Conservation (phyloP, 2,797 vertebrate species). For the Hafferia zeledoni region DNA sequence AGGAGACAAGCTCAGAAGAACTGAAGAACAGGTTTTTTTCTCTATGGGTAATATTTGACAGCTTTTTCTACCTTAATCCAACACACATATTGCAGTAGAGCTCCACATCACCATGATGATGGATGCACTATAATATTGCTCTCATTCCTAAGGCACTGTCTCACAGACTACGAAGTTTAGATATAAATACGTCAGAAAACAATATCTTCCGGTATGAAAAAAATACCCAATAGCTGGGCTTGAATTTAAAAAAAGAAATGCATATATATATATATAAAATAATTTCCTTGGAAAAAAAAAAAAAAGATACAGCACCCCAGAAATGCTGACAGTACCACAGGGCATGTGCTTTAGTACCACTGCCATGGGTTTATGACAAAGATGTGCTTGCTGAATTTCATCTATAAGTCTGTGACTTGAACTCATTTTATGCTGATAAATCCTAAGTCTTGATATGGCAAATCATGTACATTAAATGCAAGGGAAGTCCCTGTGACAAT, state of each 20-base stretch:
- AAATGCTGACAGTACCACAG: fast-evolving
- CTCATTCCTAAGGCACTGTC: background rate
- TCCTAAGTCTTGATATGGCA: background rate
- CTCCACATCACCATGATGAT: background rate
- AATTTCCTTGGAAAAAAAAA: background rate
- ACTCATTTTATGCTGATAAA: background rate
- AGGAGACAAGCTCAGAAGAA: background rate
- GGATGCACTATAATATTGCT: background rate
- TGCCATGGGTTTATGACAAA: background rate
- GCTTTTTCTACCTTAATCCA: background rate
- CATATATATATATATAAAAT: background rate
- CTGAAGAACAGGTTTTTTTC: background rate
- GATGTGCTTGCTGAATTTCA: background rate
- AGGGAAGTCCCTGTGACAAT: background rate
- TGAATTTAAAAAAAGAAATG: background rate
- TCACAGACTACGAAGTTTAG: background rate
- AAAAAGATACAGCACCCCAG: background rate
- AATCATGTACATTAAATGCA: background rate
- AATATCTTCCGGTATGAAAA: background rate
- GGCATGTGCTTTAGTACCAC: fast-evolving
- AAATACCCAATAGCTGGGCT: fast-evolving
- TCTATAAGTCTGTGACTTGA: background rate
- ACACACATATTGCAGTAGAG: background rate
- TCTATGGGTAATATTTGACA: background rate
- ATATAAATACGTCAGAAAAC: background rate